These are phyloP conservation scores for Podargus strigoides DNA, from an alignment of 2,797 vertebrate genomes.

Conservation along the genomic window DNA sequence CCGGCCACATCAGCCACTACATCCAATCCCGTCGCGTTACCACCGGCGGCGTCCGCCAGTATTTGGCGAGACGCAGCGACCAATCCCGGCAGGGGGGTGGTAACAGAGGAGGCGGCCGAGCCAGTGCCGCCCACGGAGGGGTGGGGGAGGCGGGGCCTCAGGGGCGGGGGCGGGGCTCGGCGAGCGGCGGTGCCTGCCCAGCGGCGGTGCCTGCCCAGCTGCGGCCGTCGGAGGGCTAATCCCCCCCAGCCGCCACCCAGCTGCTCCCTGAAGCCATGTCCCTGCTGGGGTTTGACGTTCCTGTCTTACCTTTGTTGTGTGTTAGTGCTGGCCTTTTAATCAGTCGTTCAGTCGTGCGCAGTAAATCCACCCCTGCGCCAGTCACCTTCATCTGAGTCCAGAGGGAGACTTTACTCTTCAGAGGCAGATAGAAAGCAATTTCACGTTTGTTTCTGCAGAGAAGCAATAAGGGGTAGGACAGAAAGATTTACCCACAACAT, in stretches of 20 bases:
- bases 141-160: too few species aligned
- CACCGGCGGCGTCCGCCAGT: not conserved
- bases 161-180: too few species aligned
- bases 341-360: not conserved
- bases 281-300: too few species aligned
- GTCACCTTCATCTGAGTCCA: not conserved
- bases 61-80: not conserved
- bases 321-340: not conserved
- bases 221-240: too few species aligned
- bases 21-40: not conserved
- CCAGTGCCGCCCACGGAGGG: not conserved
- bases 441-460: rapidly evolving
- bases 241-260: not conserved
- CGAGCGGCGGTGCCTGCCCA: too few species aligned
- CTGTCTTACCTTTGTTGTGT: too few species aligned
- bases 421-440: not conserved
- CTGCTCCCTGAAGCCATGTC: not conserved
- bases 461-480: not conserved
- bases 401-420: not conserved
- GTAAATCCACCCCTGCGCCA: too few species aligned
- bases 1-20: not conserved
- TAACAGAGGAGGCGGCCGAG: rapidly evolving
- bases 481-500: not conserved
- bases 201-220: too few species aligned
- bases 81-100: not conserved